Percentiles rank a stretch among this genome's conserved stretches.
Conservation (phyloP, 2,888 invertebrate species). For the Eupsilia transversa region DNA sequence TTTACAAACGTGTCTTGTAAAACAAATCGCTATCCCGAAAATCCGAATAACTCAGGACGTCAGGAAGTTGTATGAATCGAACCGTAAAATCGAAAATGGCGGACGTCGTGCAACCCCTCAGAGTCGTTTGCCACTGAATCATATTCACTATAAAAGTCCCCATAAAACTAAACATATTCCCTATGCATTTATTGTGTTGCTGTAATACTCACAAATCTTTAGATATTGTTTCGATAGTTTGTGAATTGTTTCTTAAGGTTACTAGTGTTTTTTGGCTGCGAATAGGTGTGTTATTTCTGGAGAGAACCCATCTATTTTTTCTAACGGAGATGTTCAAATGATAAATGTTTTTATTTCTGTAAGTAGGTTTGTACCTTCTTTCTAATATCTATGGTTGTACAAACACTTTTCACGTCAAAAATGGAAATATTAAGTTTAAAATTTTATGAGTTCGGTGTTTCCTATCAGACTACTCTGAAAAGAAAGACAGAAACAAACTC, state of each 20-base stretch:
- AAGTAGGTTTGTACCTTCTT: too few relatives aligned
- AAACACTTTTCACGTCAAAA: too few relatives aligned
- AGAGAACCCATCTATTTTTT: not conserved
- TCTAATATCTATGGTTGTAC: too few relatives aligned
- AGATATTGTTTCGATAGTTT: slow-evolving; percentile 33
- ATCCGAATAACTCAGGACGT: slow-evolving; percentile 76
- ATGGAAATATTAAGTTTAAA: too few relatives aligned
- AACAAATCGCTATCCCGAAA: slow-evolving; percentile 59
- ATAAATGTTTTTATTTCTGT: too few relatives aligned
- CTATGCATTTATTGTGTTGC: slow-evolving; percentile 83
- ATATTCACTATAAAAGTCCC: slow-evolving; percentile 86
- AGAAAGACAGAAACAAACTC: too few relatives aligned
- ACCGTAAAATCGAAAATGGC: slow-evolving; percentile 88
- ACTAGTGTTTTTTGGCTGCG: not conserved
- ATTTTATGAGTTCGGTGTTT: too few relatives aligned
- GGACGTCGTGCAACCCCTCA: slow-evolving; percentile 78
- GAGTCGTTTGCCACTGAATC: slow-evolving; percentile 85
- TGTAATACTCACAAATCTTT: slow-evolving; percentile 80
- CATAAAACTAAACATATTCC: slow-evolving; percentile 87
- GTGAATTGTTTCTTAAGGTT: not conserved
- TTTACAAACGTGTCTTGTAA: slow-evolving; percentile 33
- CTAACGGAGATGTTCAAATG: too few relatives aligned
- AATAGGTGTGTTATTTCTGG: not conserved
- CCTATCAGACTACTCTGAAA: too few relatives aligned
- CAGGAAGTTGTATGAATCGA: slow-evolving; percentile 69